Percentiles rank a stretch among this genome's conserved stretches.
phyloP scores from a whole-genome alignment of 2,113 vertebrate genomes.

The Thinocorus orbignyianus region DNA sequence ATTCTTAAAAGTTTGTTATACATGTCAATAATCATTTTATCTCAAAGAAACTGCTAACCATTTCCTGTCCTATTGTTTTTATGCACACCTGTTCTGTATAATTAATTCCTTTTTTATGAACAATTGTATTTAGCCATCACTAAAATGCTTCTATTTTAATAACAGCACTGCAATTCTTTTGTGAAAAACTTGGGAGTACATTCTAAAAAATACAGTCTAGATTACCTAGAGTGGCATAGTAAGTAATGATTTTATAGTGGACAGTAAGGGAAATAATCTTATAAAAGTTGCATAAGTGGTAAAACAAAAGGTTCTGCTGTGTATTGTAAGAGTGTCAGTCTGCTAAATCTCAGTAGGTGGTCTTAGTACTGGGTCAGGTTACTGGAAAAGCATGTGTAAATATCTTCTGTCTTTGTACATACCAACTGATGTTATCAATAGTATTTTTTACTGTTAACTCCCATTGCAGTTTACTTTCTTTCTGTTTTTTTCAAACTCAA shows the following conservation, averaged over 20 bases:
- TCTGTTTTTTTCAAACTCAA: not conserved
- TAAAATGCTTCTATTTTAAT: slow-evolving; percentile 20
- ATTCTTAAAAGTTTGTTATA: slow-evolving; percentile 26
- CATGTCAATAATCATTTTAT: slow-evolving; percentile 40
- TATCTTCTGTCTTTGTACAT: not conserved
- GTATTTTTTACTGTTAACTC: not conserved
- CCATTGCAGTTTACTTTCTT: not conserved
- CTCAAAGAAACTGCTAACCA: not conserved
- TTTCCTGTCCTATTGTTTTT: not conserved
- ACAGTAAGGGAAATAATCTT: not conserved
- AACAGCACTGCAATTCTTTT: not conserved
- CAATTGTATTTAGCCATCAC: not conserved
- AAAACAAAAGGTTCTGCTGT: not conserved
- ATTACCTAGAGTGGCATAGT: not conserved
- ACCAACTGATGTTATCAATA: not conserved
- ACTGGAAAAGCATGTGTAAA: not conserved
- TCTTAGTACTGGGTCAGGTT: not conserved
- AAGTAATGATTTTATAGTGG: not conserved
- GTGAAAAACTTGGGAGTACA: slow-evolving; percentile 10
- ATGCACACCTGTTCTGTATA: not conserved
- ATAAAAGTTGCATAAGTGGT: not conserved
- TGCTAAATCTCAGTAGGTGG: not conserved
- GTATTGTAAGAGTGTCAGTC: not conserved
- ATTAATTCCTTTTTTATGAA: not conserved
- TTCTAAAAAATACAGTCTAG: not conserved